These are phyloP conservation scores for Champsocephalus esox DNA, from an alignment of 2,797 vertebrate species.

Conservation along the genomic window DNA sequence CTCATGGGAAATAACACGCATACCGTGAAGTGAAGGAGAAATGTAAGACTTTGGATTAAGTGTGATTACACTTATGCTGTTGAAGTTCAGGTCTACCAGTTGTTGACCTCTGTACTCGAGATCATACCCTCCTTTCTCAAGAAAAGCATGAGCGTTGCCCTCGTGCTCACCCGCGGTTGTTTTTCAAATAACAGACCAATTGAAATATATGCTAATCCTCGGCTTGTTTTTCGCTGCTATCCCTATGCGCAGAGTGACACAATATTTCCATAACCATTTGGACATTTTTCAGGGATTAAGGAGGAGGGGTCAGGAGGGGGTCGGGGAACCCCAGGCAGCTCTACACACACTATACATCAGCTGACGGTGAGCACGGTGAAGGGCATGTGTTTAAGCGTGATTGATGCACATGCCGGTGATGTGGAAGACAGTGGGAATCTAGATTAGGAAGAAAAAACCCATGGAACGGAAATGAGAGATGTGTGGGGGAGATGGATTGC, in stretches of 20 bases:
- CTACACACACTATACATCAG: conserved; percentile 33
- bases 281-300: conserved; percentile 69
- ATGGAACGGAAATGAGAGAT: conserved; percentile 61
- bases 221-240: conserved; percentile 32
- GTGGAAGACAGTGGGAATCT: conserved; percentile 72
- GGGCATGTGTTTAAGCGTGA: conserved; percentile 70
- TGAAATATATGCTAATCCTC: conserved; percentile 78
- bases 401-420: conserved; percentile 75
- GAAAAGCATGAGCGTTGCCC: conserved; percentile 37
- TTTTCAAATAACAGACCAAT: conserved; percentile 57
- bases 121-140: conserved; percentile 32
- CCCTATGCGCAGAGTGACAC: conserved; percentile 44
- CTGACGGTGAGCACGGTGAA: conserved; percentile 53
- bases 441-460: conserved; percentile 75
- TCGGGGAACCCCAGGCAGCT: conserved; percentile 53
- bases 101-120: conserved; percentile 14
- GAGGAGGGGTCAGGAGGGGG: conserved; percentile 47
- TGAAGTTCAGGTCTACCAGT: background rate
- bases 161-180: conserved; percentile 63
- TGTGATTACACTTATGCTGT: background rate
- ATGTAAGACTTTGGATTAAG: conserved; percentile 12
- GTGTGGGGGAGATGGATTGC: conserved; percentile 23
- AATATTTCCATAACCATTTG: conserved; percentile 62
- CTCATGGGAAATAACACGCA: conserved; percentile 35
- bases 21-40: conserved; percentile 6